These are phyloP conservation scores for Cochlearius cochlearius DNA, from an alignment of 2,113 vertebrate species.

Conservation along the genomic window DNA sequence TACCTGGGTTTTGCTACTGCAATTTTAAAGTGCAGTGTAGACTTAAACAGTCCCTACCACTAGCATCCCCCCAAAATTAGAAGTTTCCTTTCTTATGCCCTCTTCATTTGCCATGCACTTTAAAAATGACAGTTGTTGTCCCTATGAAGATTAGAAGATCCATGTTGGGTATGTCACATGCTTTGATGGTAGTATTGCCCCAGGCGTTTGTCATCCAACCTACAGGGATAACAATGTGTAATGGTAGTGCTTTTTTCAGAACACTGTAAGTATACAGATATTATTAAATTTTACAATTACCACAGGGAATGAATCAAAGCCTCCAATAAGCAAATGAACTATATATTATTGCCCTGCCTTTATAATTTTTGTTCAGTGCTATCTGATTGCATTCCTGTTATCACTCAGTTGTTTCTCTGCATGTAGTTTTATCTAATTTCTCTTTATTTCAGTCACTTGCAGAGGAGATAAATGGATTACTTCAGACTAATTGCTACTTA, in stretches of 20 bases:
- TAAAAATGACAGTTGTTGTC: constrained; percentile 82
- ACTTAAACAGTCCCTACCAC: not conserved
- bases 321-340: constrained; percentile 74
- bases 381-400: constrained; percentile 66
- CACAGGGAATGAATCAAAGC: constrained; percentile 87
- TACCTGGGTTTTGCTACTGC: not conserved
- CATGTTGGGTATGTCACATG: constrained; percentile 69
- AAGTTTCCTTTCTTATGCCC: not conserved
- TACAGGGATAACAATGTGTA: constrained; percentile 86
- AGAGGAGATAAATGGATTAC: constrained; percentile 31
- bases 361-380: constrained; percentile 72
- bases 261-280: constrained; percentile 79
- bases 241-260: constrained; percentile 75
- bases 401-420: constrained; percentile 44
- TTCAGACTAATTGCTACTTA: constrained; percentile 39
- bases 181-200: constrained; percentile 84
- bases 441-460: constrained; percentile 46
- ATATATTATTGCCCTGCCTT: constrained; percentile 78
- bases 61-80: not conserved
- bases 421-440: constrained; percentile 26
- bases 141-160: constrained; percentile 83
- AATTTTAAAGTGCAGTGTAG: not conserved
- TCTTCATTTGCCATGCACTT: constrained; percentile 71
- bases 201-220: constrained; percentile 86
- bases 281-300: constrained; percentile 84